Base-by-base conservation (phyloP, 2,797 vertebrate species). In the Clangula hyemalis region DNA sequence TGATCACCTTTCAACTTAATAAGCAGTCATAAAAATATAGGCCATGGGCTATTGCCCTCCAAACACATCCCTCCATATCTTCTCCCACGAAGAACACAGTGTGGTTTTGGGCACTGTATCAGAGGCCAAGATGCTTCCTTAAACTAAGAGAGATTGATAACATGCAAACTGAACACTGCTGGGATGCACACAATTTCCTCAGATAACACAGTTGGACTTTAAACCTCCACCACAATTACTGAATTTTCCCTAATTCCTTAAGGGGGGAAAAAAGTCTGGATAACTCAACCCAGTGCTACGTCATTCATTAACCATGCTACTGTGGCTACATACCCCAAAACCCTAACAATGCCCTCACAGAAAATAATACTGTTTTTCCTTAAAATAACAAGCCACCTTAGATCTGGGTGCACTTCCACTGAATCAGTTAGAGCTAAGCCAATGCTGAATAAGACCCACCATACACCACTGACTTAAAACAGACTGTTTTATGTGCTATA, bases 361-460 rank as follows among this genome's bases (percentile, higher is more conserved):
- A 39, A 92, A 78, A 78, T 75, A 77, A 49, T 32, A 32, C 34
- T 77, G 38, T 49, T 85, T 86, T 87, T 43, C 20, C 49, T 64
- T 77, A 61, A 93, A 91, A 83, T 87, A 96, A 93, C 38, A 72
- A 89, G 89, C 49, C 56, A 81, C 5, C 38, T 70, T 62, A 68
- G 86, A 81, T 41, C 12, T 65, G 61, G 30, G 62, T 84, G 41
- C n/a, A 81, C 54, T 87, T 93, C 43, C 58, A 92, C 20, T 16
- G 71, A 92, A 68, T 58, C 74, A 90, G 19, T 85, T 90, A 89
- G 32, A 84, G 60, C 22, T 79, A 66, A 91, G 47, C 15, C 60
- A 66, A 43, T 51, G 39, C 56, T 81, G 77, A 94, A 73, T 81
- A 85, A 56, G 85, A 78, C n/a, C 51, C 62, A 53, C 34, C 41